Base-by-base conservation (phyloP, 2,797 vertebrate genomes). In the Spea hammondii region DNA sequence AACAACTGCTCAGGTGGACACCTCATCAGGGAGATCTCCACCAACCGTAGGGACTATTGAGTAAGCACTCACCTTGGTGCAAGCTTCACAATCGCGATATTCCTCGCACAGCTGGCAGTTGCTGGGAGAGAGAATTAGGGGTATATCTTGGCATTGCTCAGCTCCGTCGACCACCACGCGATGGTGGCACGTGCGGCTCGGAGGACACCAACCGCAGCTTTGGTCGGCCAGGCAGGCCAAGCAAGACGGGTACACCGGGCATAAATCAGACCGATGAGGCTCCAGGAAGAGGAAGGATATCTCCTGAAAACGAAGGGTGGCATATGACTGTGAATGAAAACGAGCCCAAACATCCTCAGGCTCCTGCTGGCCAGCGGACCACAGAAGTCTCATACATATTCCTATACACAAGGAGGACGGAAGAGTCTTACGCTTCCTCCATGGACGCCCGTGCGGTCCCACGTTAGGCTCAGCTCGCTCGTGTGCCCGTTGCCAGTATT, bases 261-360 rank as follows among this genome's bases (percentile, higher is more conserved):
- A 97, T 54, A 88, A 90, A 0, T 88, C 92, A 0, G 95, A 96
- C 17, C 93, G 95, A 84, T 92, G 95, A 0, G 96, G 96, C 86
- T 98, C 96, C 89, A 96, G 79, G 84, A 97, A 97, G 57, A 97
- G 91, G 89, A 96, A 97, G 53, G 95, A 96, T 86, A 98, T 97
- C 89, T 96, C 96, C 96, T 96, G 54, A 2, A 47, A 66, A 47
- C 6, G 50, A n/a, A 49, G 6, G 55, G 10, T 6, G 45, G 44
- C 8, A 32, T 1, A 54, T 1, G 13, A 8, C 10, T 44, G 12
- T 9, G n/a, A 46, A 1, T 46, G 46, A 49, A 45, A n/a, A 5
- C 4, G 13, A 12, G 65, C 65, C 5, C 10, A 46, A 11, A 48
- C n/a, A 9, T n/a, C 1, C 32, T 32, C 32, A 32, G 32, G 32